Evolutionary conservation across 1,140 invertebrate species (phyloP).

Genomic region (Centruroides sculpturatus): DNA sequence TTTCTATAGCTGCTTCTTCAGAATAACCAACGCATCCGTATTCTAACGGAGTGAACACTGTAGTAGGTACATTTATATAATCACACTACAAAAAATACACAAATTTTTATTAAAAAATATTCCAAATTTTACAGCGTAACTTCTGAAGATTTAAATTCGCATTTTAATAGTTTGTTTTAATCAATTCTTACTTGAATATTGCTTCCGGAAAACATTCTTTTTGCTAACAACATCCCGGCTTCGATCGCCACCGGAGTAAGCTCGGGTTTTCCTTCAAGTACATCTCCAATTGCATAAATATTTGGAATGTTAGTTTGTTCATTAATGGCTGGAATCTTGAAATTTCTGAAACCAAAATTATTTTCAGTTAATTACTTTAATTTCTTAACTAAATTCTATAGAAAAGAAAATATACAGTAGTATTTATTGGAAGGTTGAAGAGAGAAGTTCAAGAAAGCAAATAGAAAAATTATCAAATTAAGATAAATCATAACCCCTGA

Average conservation of each 20-base stretch:
- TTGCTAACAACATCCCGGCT: slow-evolving; percentile 70
- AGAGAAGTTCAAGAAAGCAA: too few relatives aligned
- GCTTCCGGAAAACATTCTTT: slow-evolving; percentile 25
- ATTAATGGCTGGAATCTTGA: too few relatives aligned
- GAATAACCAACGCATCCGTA: slow-evolving; percentile 86
- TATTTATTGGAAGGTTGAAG: too few relatives aligned
- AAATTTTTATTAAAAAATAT: too few relatives aligned
- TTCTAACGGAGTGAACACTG: slow-evolving; percentile 91
- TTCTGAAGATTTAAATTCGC: background rate
- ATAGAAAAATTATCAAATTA: too few relatives aligned
- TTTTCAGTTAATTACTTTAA: too few relatives aligned
- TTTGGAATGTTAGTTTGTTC: slow-evolving; percentile 32
- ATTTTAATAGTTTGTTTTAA: background rate
- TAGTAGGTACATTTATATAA: slow-evolving; percentile 71
- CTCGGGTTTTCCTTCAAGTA: slow-evolving; percentile 68
- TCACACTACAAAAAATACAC: slow-evolving; percentile 10
- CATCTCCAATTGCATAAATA: slow-evolving; percentile 89
- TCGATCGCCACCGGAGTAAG: slow-evolving; percentile 95
- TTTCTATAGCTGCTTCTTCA: slow-evolving; percentile 67
- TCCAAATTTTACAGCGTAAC: background rate
- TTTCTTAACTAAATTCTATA: too few relatives aligned
- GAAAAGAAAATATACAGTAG: too few relatives aligned
- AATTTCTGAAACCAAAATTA: too few relatives aligned
- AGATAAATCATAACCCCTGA: too few relatives aligned
- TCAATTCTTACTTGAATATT: slow-evolving; percentile 16